Percentiles rank a stretch among this genome's conserved stretches.
Evolutionary conservation across 2,113 vertebrate genomes (phyloP).

Genomic region (Dipodomys ordii): DNA sequence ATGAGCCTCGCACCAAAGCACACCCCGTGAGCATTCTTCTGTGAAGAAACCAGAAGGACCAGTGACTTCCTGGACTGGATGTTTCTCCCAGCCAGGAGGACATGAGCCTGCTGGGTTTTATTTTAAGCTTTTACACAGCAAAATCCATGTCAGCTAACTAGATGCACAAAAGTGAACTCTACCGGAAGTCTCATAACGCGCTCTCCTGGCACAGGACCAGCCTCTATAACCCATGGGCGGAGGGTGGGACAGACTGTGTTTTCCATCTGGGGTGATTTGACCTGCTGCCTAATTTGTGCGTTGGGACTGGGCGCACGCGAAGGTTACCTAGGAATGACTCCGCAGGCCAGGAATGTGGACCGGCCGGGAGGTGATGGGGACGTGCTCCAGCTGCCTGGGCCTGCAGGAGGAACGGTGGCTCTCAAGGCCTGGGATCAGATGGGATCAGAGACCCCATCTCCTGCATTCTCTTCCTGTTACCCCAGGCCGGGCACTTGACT

Average conservation of each 20-base stretch:
- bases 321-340: constrained; percentile 79
- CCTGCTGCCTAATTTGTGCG: constrained; percentile 72
- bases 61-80: not conserved
- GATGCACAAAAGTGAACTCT: constrained; percentile 53
- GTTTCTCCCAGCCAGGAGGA: not conserved
- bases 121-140: not conserved
- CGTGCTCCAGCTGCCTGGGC: constrained; percentile 73
- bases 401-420: not conserved
- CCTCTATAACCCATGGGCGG: constrained; percentile 29
- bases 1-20: not conserved
- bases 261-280: not conserved
- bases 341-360: constrained; percentile 71
- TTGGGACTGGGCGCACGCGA: not conserved
- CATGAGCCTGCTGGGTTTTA: constrained; percentile 9
- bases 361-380: constrained; percentile 45
- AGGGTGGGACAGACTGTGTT: not conserved
- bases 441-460: not conserved
- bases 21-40: not conserved
- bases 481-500: not conserved
- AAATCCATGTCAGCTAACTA: not conserved
- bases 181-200: constrained; percentile 44
- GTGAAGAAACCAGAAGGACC: not conserved
- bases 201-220: constrained; percentile 41
- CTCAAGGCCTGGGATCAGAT: not conserved
- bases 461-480: not conserved